A percentile compares a stretch with the other conserved stretches of the same genome.
phyloP scores from a whole-genome alignment of 2,888 invertebrate genomes.

The Caenorhabditis sp. region DNA sequence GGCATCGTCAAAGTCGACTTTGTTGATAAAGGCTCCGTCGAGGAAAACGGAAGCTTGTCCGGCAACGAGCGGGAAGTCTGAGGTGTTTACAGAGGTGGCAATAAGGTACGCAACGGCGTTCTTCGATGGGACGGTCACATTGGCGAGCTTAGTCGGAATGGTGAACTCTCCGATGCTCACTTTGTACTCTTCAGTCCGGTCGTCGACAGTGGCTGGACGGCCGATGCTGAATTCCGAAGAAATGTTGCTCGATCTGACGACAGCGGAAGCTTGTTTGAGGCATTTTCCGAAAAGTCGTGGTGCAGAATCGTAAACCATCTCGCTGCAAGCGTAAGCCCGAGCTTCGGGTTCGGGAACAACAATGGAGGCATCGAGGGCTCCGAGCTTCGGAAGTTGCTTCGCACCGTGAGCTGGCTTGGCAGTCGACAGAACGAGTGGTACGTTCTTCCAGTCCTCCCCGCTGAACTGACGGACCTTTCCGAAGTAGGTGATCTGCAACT shows the following conservation, averaged over 20 bases:
- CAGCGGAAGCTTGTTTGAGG: conserved; percentile 13
- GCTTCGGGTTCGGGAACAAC: conserved; percentile 14
- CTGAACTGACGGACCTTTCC: conserved; percentile 79
- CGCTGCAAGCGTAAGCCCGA: not conserved
- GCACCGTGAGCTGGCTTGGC: conserved; percentile 44
- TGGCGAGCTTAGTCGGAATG: conserved; percentile 77
- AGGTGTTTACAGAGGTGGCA: conserved; percentile 63
- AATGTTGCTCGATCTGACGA: conserved; percentile 35
- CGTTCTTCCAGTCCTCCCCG: conserved; percentile 79
- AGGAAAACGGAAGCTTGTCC: conserved; percentile 70
- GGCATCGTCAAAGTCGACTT: conserved; percentile 50
- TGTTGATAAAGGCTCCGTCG: conserved; percentile 67
- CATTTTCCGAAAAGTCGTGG: conserved; percentile 12
- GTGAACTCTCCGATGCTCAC: conserved; percentile 79
- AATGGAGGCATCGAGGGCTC: conserved; percentile 51
- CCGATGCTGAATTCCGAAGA: conserved; percentile 43
- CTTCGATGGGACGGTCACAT: conserved; percentile 78
- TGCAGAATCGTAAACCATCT: conserved; percentile 1
- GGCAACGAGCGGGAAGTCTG: conserved; percentile 63
- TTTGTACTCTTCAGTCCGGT: conserved; percentile 55
- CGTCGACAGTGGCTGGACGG: conserved; percentile 36
- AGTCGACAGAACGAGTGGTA: conserved; percentile 57
- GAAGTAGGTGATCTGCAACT: conserved; percentile 76
- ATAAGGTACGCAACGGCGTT: conserved; percentile 64
- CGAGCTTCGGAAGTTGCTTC: conserved; percentile 43